A percentile compares a stretch with the other conserved stretches of the same genome.
Conservation (phyloP, 2,113 vertebrate species). For the Edolisoma coerulescens region DNA sequence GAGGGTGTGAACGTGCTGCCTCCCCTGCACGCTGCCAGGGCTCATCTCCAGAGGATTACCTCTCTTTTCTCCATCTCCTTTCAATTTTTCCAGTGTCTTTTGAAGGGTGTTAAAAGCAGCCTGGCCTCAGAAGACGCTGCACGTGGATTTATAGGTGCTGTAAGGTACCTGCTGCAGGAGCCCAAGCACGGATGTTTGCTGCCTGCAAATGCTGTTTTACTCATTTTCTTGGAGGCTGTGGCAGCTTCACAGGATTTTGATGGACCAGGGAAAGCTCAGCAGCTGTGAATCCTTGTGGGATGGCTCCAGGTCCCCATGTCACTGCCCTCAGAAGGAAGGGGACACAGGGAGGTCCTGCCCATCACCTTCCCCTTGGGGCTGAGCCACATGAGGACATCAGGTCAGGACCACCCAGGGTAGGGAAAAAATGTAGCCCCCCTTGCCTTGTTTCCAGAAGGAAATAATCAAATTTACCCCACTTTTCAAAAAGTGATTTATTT, state of each 20-base stretch:
- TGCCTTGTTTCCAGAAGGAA: neutral
- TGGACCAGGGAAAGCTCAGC: neutral
- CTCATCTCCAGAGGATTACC: fast-evolving
- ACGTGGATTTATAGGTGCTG: neutral
- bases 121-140: neutral
- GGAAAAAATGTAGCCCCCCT: neutral
- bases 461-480: fast-evolving
- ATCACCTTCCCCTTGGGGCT: neutral
- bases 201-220: neutral
- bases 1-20: fast-evolving
- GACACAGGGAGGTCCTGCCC: neutral
- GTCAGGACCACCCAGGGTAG: neutral
- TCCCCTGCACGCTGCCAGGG: neutral
- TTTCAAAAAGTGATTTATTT: neutral
- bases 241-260: neutral
- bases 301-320: neutral
- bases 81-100: neutral
- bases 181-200: neutral
- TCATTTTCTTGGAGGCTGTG: neutral
- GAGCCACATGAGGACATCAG: fast-evolving
- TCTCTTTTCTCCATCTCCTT: neutral
- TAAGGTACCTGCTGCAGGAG: neutral
- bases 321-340: neutral
- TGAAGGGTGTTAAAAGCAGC: neutral
- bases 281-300: neutral